Evolutionary conservation across 2,797 vertebrate genomes (phyloP), one percentile per base, ranked within the genome.

Genomic region (Falco concolor): DNA sequence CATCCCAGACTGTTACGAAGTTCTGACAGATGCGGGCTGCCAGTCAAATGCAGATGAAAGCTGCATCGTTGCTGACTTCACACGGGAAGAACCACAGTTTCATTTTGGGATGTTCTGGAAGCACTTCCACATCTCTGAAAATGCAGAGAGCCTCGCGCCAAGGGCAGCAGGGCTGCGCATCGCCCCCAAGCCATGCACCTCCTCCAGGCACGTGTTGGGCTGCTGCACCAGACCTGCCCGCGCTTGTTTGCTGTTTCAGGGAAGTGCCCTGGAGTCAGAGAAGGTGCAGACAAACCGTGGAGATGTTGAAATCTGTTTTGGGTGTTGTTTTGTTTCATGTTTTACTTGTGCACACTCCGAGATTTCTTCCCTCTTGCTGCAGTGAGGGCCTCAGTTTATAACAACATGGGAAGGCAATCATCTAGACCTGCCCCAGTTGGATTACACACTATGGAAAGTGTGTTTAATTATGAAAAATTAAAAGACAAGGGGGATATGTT

Each of bases 401-500:
- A 94, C 96, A 97, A 86, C 95, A 89, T 23, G 56, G 96, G 96
- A 97, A 97, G 79, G 90, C 91, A 97, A 54, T 95, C 94, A 97
- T 89, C 85, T 96, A 97, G 91, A 93, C 86, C 70, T 85, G 85
- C 90, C 82, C 49, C 91, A 89, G 97, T 42, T 91, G 96, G 90
- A 96, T 89, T 93, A 28, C 80, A 96, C 27, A 12, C 69, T n/a
- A 20, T 69, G 79, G 89, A 96, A 97, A 97, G 79, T 91, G 91
- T 97, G 96, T 96, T 98, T 96, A 96, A 96, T 97, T 97, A 97
- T 89, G 92, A 97, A 97, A 98, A 95, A 98, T 96, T 98, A 97
- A 96, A 96, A 95, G 96, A 88, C 72, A 94, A 89, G 96, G 87
- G 93, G 40, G 69, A 94, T 96, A 90, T 96, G 85, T 94, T 98